Conservation (phyloP, 2,888 invertebrate genomes). For the Dicranocentrus wangi region DNA sequence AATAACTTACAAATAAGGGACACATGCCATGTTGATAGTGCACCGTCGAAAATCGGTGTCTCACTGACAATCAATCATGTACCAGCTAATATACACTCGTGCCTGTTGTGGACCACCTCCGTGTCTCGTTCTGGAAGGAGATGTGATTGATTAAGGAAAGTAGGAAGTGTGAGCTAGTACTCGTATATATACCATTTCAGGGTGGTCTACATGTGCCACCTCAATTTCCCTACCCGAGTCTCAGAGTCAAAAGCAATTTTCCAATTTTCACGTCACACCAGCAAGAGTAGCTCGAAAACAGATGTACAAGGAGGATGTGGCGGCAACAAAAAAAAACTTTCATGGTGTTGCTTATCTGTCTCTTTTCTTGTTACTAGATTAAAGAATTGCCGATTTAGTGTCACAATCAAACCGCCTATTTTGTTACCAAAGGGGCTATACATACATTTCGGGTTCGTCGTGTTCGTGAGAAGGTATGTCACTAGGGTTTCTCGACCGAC, state of each 20-base stretch:
- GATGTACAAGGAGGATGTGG: too few species aligned
- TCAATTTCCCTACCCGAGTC: too few species aligned
- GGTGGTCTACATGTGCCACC: too few species aligned
- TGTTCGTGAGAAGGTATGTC: background rate
- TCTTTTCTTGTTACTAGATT: background rate
- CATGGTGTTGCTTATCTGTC: constrained; percentile 5
- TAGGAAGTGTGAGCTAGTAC: too few species aligned
- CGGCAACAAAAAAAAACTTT: background rate
- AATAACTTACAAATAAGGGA: too few species aligned
- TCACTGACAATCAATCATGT: constrained; percentile 32
- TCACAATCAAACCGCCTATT: background rate
- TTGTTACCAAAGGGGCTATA: too few species aligned
- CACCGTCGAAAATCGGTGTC: constrained; percentile 11
- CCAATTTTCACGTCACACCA: too few species aligned
- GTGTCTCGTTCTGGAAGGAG: background rate
- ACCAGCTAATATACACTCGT: background rate
- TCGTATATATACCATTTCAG: too few species aligned
- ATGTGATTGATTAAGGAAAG: constrained; percentile 23
- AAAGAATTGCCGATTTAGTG: background rate
- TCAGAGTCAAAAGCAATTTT: too few species aligned
- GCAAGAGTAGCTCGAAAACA: too few species aligned
- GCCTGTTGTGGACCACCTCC: background rate
- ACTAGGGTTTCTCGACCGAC: constrained; percentile 4
- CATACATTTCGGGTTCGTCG: too few species aligned
- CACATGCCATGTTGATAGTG: too few species aligned